These are phyloP conservation scores for Pseudomugil gertrudae DNA, from an alignment of 2,797 vertebrate species.

Conservation along the genomic window DNA sequence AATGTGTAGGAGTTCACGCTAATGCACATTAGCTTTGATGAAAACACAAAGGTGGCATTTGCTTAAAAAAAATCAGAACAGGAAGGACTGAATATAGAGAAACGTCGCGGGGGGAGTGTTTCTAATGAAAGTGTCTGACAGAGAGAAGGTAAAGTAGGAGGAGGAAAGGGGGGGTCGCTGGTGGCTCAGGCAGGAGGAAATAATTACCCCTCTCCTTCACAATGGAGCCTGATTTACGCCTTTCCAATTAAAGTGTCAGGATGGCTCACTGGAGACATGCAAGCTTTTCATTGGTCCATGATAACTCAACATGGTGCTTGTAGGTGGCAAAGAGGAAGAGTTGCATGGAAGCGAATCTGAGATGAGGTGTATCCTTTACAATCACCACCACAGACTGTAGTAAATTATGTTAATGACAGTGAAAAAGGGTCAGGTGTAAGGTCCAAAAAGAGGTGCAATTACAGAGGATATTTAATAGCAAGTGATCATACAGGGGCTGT, in stretches of 20 bases:
- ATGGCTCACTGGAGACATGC: slow-evolving; percentile 29
- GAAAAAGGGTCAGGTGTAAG: slow-evolving; percentile 22
- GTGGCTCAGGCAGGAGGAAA: slow-evolving; percentile 67
- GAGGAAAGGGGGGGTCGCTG: slow-evolving; percentile 15
- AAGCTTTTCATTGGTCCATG: slow-evolving; percentile 46
- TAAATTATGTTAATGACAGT: slow-evolving; percentile 57
- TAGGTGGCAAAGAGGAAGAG: slow-evolving; percentile 19
- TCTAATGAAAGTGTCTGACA: slow-evolving; percentile 31
- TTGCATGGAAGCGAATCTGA: slow-evolving; percentile 38
- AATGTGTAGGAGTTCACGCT: slow-evolving; percentile 23
- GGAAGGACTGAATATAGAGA: background rate
- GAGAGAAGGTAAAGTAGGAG: slow-evolving; percentile 17
- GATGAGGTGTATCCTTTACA: slow-evolving; percentile 48
- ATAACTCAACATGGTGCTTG: slow-evolving; percentile 24
- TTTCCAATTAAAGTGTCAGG: slow-evolving; percentile 77
- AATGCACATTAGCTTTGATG: slow-evolving; percentile 9
- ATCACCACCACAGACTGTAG: slow-evolving; percentile 30
- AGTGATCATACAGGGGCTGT: background rate
- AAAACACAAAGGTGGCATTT: slow-evolving; percentile 8
- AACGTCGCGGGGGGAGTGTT: background rate
- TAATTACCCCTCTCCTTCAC: slow-evolving; percentile 69
- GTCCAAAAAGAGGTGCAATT: slow-evolving; percentile 23
- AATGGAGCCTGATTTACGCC: slow-evolving; percentile 73
- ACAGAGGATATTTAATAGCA: background rate
- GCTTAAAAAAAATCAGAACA: slow-evolving; percentile 21